Conservation (phyloP, 2,888 invertebrate genomes). For the Oxyteleia sp. region DNA sequence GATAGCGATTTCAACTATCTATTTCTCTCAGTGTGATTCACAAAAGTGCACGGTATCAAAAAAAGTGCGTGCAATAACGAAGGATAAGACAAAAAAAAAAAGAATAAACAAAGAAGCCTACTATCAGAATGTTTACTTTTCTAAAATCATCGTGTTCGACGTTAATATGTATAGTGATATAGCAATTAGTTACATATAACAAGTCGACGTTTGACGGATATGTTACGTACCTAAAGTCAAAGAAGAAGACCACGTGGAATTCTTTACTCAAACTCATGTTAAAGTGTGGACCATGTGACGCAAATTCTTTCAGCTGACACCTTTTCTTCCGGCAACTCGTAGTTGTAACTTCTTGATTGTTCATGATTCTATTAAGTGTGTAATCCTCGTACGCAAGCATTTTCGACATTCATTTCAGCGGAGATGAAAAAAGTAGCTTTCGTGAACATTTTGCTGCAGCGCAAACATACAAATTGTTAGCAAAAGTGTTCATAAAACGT, state of each 20-base stretch:
- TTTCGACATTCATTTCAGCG: not conserved
- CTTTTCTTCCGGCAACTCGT: slow-evolving; percentile 23
- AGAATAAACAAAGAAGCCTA: slow-evolving; percentile 60
- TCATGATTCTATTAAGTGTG: slow-evolving; percentile 39
- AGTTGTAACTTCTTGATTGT: slow-evolving; percentile 16
- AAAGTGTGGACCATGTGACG: slow-evolving; percentile 30
- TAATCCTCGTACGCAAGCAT: not conserved
- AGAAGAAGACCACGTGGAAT: slow-evolving; percentile 8
- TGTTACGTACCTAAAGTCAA: slow-evolving; percentile 52
- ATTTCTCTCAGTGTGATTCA: too few species aligned
- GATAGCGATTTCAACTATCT: too few species aligned
- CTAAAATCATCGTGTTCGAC: slow-evolving; percentile 72
- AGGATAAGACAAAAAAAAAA: slow-evolving; percentile 6
- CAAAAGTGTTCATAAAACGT: not conserved
- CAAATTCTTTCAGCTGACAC: slow-evolving; percentile 30
- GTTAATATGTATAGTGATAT: slow-evolving; percentile 69
- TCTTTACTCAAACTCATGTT: slow-evolving; percentile 31
- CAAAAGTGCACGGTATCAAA: slow-evolving; percentile 26
- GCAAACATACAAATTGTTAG: not conserved
- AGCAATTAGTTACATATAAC: slow-evolving; percentile 56
- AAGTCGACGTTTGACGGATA: slow-evolving; percentile 63
- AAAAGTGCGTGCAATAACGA: slow-evolving; percentile 61
- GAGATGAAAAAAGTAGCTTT: not conserved
- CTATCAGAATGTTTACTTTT: slow-evolving; percentile 71
- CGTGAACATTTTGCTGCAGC: not conserved